Evolutionary conservation across 2,113 vertebrate genomes (phyloP), one percentile per base, ranked within the genome.

Genomic region (Nothocercus julius): DNA sequence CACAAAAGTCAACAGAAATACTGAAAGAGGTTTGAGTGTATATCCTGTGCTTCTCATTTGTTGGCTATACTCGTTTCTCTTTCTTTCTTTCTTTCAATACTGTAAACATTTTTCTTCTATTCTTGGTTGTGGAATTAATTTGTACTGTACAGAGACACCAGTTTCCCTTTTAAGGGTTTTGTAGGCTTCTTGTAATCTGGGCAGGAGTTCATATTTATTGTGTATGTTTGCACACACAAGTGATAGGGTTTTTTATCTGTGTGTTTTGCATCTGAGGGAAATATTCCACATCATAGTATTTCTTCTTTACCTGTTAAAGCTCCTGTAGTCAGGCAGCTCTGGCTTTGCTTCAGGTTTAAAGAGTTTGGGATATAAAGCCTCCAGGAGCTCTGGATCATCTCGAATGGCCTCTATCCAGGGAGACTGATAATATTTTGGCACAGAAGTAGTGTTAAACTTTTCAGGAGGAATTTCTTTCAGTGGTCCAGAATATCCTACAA

Each of bases 381-480:
- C 98, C 64, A 98, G 92, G 63, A 99, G 97, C 92, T 98, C 97
- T 1, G 99, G 99, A 83, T 99, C 98, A 66, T 87, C 96, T 85
- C 97, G 97, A 66, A 99, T 98, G 86, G 98, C 99, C 97, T 99
- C 98, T 92, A 99, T 98, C 99, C 99, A 99, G 11, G 99, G 99
- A 27, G 99, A 99, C 91, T 98, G 98, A 94, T 99, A 99, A 82
- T 99, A 99, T 91, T 98, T 99, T 25, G 99, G 99, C 82, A 99
- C 97, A 22, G 98, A 98, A 32, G 99, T 99, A 64, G 97, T 98
- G 98, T 99, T 99, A 97, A 99, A 99, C 96, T 97, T 99, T 94
- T 99, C 99, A 34, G 98, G 98, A 87, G 99, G 98, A 94, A 99
- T 97, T 97, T 99, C 98, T 97, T 99, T 99, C 97, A 99, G 90